Percentiles rank a stretch among this genome's conserved stretches.
Conservation (phyloP, 2,888 invertebrate genomes). For the Tachina lurida region DNA sequence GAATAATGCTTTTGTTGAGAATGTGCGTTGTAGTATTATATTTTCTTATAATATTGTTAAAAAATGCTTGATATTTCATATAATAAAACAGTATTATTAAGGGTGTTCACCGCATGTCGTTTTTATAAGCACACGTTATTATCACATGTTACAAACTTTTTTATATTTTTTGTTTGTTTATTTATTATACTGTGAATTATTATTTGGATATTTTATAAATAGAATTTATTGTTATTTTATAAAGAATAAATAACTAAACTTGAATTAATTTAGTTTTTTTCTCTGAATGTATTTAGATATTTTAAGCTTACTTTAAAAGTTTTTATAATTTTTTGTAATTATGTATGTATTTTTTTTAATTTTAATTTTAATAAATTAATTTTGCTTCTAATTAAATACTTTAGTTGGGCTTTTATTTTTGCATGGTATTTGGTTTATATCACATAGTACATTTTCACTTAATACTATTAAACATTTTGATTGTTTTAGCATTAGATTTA, state of each 20-base stretch:
- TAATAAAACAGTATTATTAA: slow-evolving; percentile 17
- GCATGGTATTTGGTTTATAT: slow-evolving; percentile 46
- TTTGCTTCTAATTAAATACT: slow-evolving; percentile 24
- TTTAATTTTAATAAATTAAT: slow-evolving; percentile 43
- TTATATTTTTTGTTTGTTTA: slow-evolving; percentile 1
- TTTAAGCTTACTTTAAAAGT: slow-evolving; percentile 17
- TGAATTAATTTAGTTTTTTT: too few relatives aligned
- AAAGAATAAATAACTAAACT: too few relatives aligned
- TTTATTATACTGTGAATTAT: background rate
- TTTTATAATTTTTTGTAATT: slow-evolving; percentile 23
- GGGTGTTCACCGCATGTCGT: slow-evolving; percentile 34
- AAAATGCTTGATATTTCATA: slow-evolving; percentile 17
- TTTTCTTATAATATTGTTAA: slow-evolving; percentile 21
- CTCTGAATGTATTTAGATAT: background rate
- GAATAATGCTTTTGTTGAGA: slow-evolving; percentile 55
- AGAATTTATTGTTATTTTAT: too few relatives aligned
- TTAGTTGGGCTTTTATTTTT: slow-evolving; percentile 21
- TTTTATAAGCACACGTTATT: background rate
- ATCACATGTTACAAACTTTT: background rate
- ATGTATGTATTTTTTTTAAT: background rate
- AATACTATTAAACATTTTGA: slow-evolving; percentile 7
- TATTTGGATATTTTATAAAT: background rate
- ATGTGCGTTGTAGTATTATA: slow-evolving; percentile 61
- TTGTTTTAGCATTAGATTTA: slow-evolving; percentile 46
- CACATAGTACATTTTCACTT: background rate